These are phyloP conservation scores for Apeltes quadracus DNA, from an alignment of 2,113 vertebrate species.

Conservation along the genomic window DNA sequence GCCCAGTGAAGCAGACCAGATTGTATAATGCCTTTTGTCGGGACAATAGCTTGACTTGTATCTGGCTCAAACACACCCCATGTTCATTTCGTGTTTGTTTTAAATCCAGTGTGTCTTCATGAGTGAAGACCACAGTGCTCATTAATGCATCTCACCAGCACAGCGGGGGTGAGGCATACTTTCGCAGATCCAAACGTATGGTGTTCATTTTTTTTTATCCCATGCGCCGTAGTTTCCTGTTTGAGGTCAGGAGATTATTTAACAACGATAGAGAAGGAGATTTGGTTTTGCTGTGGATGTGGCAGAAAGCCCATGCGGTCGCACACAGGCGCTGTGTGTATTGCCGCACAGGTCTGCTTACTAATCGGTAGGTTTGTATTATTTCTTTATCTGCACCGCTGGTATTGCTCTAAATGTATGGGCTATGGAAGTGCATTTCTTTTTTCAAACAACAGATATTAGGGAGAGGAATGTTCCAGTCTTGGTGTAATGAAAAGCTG, in stretches of 20 bases:
- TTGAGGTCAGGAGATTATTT: conserved; percentile 43
- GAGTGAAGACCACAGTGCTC: conserved; percentile 26
- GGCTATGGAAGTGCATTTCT: background rate
- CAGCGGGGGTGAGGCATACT: conserved; percentile 36
- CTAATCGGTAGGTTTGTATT: conserved; percentile 19
- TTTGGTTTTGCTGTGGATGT: conserved; percentile 25
- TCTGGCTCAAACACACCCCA: conserved; percentile 2
- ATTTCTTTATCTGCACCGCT: conserved; percentile 19
- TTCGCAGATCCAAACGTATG: conserved; percentile 56
- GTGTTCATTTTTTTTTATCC: conserved; percentile 43
- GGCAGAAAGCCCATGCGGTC: conserved; percentile 24
- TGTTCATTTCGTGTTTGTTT: conserved; percentile 24
- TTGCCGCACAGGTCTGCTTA: conserved; percentile 23
- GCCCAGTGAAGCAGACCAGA: conserved; percentile 24
- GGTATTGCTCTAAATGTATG: background rate
- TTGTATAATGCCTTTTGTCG: background rate
- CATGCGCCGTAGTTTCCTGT: conserved; percentile 43
- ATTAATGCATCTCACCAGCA: conserved; percentile 27
- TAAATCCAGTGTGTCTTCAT: conserved; percentile 18
- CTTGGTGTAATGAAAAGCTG: background rate
- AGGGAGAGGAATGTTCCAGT: background rate
- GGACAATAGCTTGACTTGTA: too few species aligned
- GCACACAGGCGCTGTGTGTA: conserved; percentile 9
- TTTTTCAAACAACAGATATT: background rate
- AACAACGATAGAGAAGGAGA: conserved; percentile 18